Conservation (phyloP, 2,113 vertebrate genomes). For the Triplophysa tibetana region DNA sequence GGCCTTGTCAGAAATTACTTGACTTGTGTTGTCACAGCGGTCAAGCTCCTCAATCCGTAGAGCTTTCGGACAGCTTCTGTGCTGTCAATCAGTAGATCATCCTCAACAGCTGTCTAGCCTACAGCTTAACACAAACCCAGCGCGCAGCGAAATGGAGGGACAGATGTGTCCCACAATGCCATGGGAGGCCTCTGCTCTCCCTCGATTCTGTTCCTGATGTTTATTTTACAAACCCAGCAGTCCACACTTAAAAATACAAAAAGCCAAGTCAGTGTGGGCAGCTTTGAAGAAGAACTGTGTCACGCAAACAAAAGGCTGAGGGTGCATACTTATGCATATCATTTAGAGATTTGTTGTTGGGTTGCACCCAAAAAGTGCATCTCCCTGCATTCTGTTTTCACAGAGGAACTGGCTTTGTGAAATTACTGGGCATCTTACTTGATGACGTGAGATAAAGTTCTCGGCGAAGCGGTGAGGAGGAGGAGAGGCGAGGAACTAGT, state of each 20-base stretch:
- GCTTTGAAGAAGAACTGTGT: background rate
- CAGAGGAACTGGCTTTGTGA: background rate
- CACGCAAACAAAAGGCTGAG: background rate
- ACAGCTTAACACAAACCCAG: background rate
- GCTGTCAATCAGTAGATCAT: constrained; percentile 27
- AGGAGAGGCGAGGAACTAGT: background rate
- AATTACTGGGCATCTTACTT: background rate
- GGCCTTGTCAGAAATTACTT: constrained; percentile 20
- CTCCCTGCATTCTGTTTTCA: background rate
- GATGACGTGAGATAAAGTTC: background rate
- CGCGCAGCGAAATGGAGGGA: background rate
- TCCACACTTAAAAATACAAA: background rate
- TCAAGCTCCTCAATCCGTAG: background rate
- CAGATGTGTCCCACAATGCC: constrained; percentile 23
- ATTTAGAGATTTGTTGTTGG: background rate
- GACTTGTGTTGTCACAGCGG: constrained; percentile 14
- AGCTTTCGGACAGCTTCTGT: background rate
- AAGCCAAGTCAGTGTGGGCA: background rate
- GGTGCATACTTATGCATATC: background rate
- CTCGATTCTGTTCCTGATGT: background rate
- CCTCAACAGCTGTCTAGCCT: constrained; percentile 1
- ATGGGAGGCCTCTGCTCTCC: constrained; percentile 16
- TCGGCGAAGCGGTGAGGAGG: background rate
- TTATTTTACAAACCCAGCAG: background rate
- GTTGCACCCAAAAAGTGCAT: too few species aligned